Conservation (phyloP, 2,888 invertebrate genomes). For the Philopedon plagiatum region DNA sequence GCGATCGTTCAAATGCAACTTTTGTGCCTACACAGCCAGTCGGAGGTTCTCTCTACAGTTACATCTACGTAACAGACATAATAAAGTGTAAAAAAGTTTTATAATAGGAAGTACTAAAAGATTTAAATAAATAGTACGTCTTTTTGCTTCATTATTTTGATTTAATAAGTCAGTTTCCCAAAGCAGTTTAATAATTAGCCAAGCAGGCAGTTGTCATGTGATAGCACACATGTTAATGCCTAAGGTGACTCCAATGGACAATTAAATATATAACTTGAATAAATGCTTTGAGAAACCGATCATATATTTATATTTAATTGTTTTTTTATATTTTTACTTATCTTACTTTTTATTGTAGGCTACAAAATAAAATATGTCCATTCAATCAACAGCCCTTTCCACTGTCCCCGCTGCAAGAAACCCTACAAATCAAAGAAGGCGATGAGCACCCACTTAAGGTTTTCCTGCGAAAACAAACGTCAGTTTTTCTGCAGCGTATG, state of each 20-base stretch:
- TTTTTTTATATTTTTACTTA: background rate
- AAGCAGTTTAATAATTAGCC: too few relatives aligned
- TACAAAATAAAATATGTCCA: background rate
- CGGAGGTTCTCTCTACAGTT: conserved; percentile 69
- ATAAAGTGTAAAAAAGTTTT: too few relatives aligned
- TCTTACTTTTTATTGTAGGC: background rate
- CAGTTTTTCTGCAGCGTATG: conserved; percentile 59
- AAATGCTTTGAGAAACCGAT: too few relatives aligned
- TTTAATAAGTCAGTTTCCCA: too few relatives aligned
- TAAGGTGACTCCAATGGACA: too few relatives aligned
- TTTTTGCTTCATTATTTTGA: too few relatives aligned
- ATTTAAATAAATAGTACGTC: too few relatives aligned
- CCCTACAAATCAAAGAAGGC: conserved; percentile 60
- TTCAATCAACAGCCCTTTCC: conserved; percentile 32
- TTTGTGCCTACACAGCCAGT: conserved; percentile 80
- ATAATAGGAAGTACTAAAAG: too few relatives aligned
- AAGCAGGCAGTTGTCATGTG: too few relatives aligned
- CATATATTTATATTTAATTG: background rate
- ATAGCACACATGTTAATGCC: too few relatives aligned
- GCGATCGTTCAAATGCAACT: conserved; percentile 53
- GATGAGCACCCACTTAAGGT: conserved; percentile 59
- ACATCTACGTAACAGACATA: conserved; percentile 16
- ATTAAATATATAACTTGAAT: too few relatives aligned
- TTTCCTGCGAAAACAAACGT: conserved; percentile 59
- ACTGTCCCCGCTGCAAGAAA: conserved; percentile 58